A percentile compares a stretch with the other conserved stretches of the same genome.
Evolutionary conservation across 2,113 vertebrate genomes (phyloP).

Genomic region (Cebidichthys violaceus): DNA sequence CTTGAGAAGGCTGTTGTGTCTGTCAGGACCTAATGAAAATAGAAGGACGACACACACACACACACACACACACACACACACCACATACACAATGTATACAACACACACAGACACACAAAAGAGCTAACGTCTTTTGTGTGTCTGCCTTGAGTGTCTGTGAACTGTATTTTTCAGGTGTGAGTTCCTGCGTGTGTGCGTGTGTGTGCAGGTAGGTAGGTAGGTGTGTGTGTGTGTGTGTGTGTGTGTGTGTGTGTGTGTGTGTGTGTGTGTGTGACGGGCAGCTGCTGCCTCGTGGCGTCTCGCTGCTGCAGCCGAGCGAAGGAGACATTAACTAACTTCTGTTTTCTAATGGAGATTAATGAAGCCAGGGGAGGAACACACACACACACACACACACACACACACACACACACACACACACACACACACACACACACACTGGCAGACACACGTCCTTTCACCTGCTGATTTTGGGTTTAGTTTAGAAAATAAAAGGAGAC

Average conservation of each 20-base stretch:
- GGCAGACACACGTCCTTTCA: slow-evolving; percentile 11
- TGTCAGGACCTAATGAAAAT: slow-evolving; percentile 79
- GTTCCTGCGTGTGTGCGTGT: slow-evolving; percentile 4
- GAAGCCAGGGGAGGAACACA: slow-evolving; percentile 70
- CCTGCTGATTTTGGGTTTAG: slow-evolving; percentile 19
- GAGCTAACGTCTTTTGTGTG: slow-evolving; percentile 6
- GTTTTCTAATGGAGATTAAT: slow-evolving; percentile 88
- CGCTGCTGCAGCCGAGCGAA: slow-evolving; percentile 74
- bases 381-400: slow-evolving; percentile 43
- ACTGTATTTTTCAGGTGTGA: slow-evolving; percentile 32
- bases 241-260: slow-evolving; percentile 40
- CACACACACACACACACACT: background rate
- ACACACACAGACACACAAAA: slow-evolving; percentile 1
- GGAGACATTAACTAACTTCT: slow-evolving; percentile 86
- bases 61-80: background rate
- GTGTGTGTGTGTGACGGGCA: slow-evolving; percentile 49
- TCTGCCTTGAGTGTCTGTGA: slow-evolving; percentile 19
- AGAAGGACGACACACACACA: slow-evolving; percentile 53
- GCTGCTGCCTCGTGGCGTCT: slow-evolving; percentile 68
- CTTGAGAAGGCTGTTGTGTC: slow-evolving; percentile 75
- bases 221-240: background rate
- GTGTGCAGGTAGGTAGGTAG: slow-evolving; percentile 1
- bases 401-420: slow-evolving; percentile 20
- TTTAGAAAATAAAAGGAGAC: background rate
- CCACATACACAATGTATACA: slow-evolving; percentile 37